Conservation (phyloP, 2,888 invertebrate genomes). For the Rhamnusium bicolor region DNA sequence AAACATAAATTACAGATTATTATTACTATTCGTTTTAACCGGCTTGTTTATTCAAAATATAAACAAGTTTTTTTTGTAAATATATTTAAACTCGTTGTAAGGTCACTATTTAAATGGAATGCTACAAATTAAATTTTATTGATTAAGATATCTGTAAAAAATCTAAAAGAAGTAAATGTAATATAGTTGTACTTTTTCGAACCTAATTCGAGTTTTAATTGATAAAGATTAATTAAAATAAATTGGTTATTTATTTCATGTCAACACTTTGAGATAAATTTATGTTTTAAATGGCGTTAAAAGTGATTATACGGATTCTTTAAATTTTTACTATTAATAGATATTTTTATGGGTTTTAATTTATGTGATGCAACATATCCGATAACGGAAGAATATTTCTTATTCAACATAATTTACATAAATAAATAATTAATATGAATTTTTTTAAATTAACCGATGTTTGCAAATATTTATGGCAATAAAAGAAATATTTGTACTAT, state of each 20-base stretch:
- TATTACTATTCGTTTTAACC: no score
- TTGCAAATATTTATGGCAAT: background rate
- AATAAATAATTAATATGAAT: slow-evolving; percentile 5
- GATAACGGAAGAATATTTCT: background rate
- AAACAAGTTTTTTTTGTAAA: background rate
- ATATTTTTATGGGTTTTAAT: slow-evolving; percentile 6
- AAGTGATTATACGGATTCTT: slow-evolving; percentile 21
- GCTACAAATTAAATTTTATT: background rate
- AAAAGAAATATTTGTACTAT: background rate
- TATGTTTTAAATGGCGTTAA: slow-evolving; percentile 8
- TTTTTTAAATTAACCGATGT: slow-evolving; percentile 1
- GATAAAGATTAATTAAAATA: slow-evolving; percentile 27
- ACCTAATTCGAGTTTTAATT: slow-evolving; percentile 5
- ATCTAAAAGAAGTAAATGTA: slow-evolving; percentile 4
- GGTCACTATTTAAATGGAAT: slow-evolving; percentile 1
- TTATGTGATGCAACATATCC: slow-evolving; percentile 4
- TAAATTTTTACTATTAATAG: slow-evolving; percentile 13
- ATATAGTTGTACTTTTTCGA: slow-evolving; percentile 19
- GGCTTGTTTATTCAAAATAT: background rate
- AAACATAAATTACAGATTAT: no score
- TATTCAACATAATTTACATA: slow-evolving; percentile 8
- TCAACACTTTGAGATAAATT: slow-evolving; percentile 30
- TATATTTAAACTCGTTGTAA: slow-evolving; percentile 9
- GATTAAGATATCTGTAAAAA: background rate
- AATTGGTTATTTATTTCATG: slow-evolving; percentile 23